phyloP scores from a whole-genome alignment of 2,888 invertebrate species.

The Malthinus seriepunctatus region DNA sequence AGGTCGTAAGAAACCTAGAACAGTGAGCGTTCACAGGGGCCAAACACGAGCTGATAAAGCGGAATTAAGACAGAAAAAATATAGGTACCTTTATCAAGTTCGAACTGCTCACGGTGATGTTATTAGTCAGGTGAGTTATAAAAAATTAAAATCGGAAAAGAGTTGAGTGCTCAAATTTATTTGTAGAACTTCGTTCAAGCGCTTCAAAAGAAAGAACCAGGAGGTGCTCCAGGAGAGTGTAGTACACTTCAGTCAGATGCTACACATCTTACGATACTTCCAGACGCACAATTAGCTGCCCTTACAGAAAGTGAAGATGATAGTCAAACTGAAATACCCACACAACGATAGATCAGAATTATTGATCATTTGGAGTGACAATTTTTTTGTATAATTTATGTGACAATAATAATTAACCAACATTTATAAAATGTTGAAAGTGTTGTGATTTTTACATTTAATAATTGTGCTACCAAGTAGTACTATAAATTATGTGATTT shows the following conservation, averaged over 20 bases:
- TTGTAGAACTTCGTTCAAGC: conserved; percentile 79
- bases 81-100: conserved; percentile 86
- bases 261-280: conserved; percentile 75
- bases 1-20: conserved; percentile 56
- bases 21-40: conserved; percentile 51
- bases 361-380: conserved; percentile 13
- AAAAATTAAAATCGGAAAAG: background rate
- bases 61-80: conserved; percentile 81
- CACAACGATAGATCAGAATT: conserved; percentile 41
- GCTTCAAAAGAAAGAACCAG: conserved; percentile 64
- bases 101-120: conserved; percentile 89
- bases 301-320: conserved; percentile 67
- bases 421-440: conserved; percentile 25
- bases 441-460: conserved; percentile 26
- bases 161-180: background rate
- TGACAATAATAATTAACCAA: conserved; percentile 29
- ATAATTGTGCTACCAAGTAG: conserved; percentile 26
- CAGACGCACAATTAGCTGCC: conserved; percentile 63
- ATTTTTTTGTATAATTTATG: conserved; percentile 19
- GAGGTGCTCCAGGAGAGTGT: conserved; percentile 63
- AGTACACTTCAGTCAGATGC: conserved; percentile 78
- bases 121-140: conserved; percentile 73
- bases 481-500: background rate
- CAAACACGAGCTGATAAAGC: conserved; percentile 76
- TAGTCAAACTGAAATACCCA: conserved; percentile 48